These are phyloP conservation scores for Eledona agricola DNA, from an alignment of 2,888 invertebrate genomes.

Conservation along the genomic window DNA sequence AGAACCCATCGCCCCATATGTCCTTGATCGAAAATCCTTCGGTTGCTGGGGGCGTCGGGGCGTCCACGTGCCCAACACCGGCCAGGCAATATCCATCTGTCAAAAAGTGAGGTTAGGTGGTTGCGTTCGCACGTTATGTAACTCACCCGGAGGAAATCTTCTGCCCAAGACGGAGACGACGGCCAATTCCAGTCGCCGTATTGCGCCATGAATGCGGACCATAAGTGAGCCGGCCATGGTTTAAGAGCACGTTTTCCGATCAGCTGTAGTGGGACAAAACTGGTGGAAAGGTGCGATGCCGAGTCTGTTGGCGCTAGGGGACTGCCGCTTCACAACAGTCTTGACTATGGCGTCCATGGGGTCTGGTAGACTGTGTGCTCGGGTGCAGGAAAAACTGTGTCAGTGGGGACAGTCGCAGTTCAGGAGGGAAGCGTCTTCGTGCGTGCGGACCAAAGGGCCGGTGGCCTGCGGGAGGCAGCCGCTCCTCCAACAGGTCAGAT, in stretches of 20 bases:
- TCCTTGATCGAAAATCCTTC: conserved; percentile 68
- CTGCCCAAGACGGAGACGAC: conserved; percentile 56
- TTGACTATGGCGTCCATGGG: conserved; percentile 85
- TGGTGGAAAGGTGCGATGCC: conserved; percentile 49
- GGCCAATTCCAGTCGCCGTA: conserved; percentile 62
- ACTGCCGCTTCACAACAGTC: conserved; percentile 71
- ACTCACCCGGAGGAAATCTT: conserved; percentile 64
- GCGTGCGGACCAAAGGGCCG: conserved; percentile 73
- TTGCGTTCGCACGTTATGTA: conserved; percentile 37
- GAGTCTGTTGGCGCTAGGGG: conserved; percentile 43
- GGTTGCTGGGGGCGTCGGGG: conserved; percentile 43
- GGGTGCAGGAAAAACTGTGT: conserved; percentile 83
- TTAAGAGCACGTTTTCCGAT: conserved; percentile 38
- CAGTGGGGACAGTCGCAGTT: conserved; percentile 72
- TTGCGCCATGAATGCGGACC: conserved; percentile 57
- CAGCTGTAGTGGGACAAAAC: conserved; percentile 47
- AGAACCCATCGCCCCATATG: conserved; percentile 75
- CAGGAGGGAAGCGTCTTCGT: conserved; percentile 46
- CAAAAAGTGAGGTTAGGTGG: conserved; percentile 48
- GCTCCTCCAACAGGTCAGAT: conserved; percentile 61
- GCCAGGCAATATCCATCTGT: conserved; percentile 55
- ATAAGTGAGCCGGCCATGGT: conserved; percentile 56
- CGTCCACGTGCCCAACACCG: conserved; percentile 43
- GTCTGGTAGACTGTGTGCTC: conserved; percentile 83
- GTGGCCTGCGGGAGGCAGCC: conserved; percentile 60